Evolutionary conservation across 2,888 invertebrate species (phyloP).

Genomic region (Philaethria dido): DNA sequence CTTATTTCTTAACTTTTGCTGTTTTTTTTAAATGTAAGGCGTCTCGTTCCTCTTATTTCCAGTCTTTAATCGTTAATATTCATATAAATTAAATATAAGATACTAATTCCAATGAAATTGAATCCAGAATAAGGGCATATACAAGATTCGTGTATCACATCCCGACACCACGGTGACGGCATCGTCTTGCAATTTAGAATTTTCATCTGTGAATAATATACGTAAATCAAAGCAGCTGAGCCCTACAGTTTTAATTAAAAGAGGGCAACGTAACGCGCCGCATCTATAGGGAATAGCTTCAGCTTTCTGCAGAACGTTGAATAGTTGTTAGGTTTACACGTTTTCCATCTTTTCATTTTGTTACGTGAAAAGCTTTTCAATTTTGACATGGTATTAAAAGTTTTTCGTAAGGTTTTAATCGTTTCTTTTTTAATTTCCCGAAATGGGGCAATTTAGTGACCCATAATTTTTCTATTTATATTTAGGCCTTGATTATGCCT

Average conservation of each 20-base stretch:
- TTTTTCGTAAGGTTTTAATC: not conserved
- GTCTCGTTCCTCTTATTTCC: no score
- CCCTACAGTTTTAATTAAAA: slow-evolving; percentile 50
- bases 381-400: not conserved
- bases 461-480: no score
- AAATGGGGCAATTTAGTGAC: no score
- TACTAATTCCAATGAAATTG: not conserved
- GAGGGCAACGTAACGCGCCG: slow-evolving; percentile 39
- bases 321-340: slow-evolving; percentile 6
- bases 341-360: slow-evolving; percentile 14
- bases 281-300: slow-evolving; percentile 8
- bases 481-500: no score
- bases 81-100: no score
- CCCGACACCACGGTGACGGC: not conserved
- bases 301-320: slow-evolving; percentile 3
- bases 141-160: not conserved
- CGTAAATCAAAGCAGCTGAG: slow-evolving; percentile 43
- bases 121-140: not conserved
- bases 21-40: no score
- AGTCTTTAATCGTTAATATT: no score
- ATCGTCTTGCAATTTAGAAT: slow-evolving; percentile 29
- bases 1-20: no score
- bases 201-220: slow-evolving; percentile 37
- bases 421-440: not conserved
- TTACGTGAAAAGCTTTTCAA: not conserved